Evolutionary conservation across 2,113 vertebrate genomes (phyloP).

Genomic region (Brachyhypopomus occidentalis): DNA sequence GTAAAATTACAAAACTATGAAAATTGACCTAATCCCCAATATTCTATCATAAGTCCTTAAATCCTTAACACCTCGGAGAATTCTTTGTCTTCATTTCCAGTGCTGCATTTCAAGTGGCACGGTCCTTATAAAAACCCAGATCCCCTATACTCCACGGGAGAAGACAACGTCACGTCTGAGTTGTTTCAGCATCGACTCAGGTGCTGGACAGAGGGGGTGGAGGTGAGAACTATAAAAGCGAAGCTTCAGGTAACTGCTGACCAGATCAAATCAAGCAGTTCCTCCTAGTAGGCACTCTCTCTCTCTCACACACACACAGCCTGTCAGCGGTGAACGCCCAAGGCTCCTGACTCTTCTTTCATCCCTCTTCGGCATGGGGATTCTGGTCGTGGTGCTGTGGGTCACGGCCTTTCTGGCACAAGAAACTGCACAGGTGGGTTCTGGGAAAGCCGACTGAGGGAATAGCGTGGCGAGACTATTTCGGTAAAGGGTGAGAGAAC

Average conservation of each 20-base stretch:
- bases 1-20: too few relatives aligned
- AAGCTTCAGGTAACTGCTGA: neutral
- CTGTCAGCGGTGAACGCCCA: neutral
- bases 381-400: neutral
- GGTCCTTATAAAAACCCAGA: too few relatives aligned
- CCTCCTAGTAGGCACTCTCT: neutral
- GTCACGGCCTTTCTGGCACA: neutral
- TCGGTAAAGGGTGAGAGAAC: too few relatives aligned
- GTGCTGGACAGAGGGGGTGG: neutral
- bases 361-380: neutral
- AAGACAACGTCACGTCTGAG: neutral
- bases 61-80: too few relatives aligned
- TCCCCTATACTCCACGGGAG: neutral
- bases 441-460: too few relatives aligned
- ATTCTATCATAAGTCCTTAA: too few relatives aligned
- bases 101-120: neutral
- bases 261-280: neutral
- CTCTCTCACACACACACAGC: neutral
- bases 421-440: neutral
- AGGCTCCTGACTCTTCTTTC: neutral
- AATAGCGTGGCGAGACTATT: too few relatives aligned
- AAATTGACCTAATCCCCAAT: too few relatives aligned
- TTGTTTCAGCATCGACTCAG: conserved; percentile 1
- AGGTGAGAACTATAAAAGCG: neutral
- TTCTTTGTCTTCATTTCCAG: too few relatives aligned